Evolutionary conservation across 2,888 invertebrate genomes (phyloP).

Genomic region (Orthosia gothica): DNA sequence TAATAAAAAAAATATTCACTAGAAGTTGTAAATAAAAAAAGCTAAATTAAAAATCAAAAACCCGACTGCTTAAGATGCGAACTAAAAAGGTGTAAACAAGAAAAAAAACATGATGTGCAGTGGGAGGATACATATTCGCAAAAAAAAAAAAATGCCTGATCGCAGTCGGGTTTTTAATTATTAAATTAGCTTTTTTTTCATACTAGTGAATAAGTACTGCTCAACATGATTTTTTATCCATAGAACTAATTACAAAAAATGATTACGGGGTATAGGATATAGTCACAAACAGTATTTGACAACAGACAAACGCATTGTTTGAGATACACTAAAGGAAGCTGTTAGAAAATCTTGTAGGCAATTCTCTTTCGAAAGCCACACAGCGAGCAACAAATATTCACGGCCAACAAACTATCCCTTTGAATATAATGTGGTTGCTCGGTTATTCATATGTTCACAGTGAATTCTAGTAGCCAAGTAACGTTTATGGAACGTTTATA

Average conservation of each 20-base stretch:
- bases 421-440: slow-evolving; percentile 61
- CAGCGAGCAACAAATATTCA: slow-evolving; percentile 36
- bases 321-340: not conserved
- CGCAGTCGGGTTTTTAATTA: no score
- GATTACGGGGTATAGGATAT: not conserved
- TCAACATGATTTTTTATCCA: not conserved
- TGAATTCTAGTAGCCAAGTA: slow-evolving; percentile 76
- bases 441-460: slow-evolving; percentile 66
- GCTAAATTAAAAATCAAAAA: no score
- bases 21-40: no score
- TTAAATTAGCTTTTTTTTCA: no score
- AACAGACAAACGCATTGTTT: slow-evolving; percentile 1
- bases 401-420: slow-evolving; percentile 49
- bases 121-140: no score
- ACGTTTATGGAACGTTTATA: slow-evolving; percentile 85
- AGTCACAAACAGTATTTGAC: slow-evolving; percentile 2
- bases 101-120: no score
- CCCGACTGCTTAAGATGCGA: no score
- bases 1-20: no score
- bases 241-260: not conserved
- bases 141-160: no score
- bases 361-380: slow-evolving; percentile 23
- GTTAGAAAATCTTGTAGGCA: not conserved
- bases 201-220: not conserved
- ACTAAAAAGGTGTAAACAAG: no score